phyloP scores from a whole-genome alignment of 2,888 invertebrate genomes.

The Bombylius major region DNA sequence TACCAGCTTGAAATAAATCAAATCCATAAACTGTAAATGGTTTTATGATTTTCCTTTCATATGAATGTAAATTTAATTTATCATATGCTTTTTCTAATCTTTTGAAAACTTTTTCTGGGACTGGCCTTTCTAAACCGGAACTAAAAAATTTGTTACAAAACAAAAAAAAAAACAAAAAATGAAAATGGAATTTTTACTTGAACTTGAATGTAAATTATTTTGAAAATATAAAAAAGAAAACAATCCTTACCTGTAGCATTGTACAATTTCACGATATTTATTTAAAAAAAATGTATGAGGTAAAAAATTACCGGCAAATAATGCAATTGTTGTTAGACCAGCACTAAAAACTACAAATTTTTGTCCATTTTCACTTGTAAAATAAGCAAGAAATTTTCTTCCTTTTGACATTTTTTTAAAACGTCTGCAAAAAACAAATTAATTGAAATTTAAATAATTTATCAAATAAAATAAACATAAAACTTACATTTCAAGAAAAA shows the following conservation, averaged over 20 bases:
- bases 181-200: no score
- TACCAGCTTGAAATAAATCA: constrained; percentile 59
- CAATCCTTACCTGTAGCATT: constrained; percentile 52
- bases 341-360: constrained; percentile 40
- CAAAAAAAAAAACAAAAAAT: no score
- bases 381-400: constrained; percentile 30
- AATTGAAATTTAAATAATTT: no score
- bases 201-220: no score
- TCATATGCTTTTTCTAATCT: constrained; percentile 46
- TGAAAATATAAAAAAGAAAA: neutral
- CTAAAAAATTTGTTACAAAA: constrained; percentile 34
- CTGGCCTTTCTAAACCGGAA: constrained; percentile 44
- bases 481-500: no score
- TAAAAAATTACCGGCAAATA: constrained; percentile 38
- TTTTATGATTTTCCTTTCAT: constrained; percentile 40
- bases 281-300: constrained; percentile 50
- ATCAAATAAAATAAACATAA: no score
- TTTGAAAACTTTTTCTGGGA: constrained; percentile 40
- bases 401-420: neutral
- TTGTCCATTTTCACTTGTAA: constrained; percentile 43
- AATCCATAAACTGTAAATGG: constrained; percentile 63
- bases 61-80: constrained; percentile 42
- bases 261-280: constrained; percentile 48
- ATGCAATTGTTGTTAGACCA: constrained; percentile 36
- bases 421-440: no score